Evolutionary conservation across 2,888 invertebrate species (phyloP), one percentile per base, ranked within the genome.

Genomic region (Strigamia maritima): DNA sequence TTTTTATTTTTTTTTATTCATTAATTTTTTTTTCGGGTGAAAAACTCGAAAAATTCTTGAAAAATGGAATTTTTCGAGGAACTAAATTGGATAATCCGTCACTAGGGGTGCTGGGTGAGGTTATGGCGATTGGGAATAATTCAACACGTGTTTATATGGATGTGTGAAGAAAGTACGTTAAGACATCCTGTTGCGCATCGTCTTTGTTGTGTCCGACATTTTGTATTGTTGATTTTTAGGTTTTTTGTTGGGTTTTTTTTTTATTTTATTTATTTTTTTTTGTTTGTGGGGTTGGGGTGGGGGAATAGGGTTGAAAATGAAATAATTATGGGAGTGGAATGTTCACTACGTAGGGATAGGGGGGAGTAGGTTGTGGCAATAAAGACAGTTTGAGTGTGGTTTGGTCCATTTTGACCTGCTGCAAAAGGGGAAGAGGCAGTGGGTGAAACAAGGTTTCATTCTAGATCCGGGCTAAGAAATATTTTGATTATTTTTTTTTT

Each of bases 291-390:
- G 40, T 40, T 14, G 14, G 40, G 40, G 40, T 10, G 14, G 14
- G 40, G 7, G 7, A 40, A 40, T 10, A 40, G 40, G 40, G n/a
- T n/a, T n/a, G 14, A 40, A 40, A 40, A 40, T 40, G 14, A 40
- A 40, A 40, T 40, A 40, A 40, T 40, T 40, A 40, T 40, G 40
- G 40, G 65, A 65, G 65, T 65, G 65, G 24, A 65, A n/a, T 65
- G 65, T 22, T 65, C 24, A 65, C 65, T 24, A 65, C 19, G 65
- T 40, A 40, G 40, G 40, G 40, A 10, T 24, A 65, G 49, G 65
- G 65, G 65, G 19, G 65, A 24, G 65, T 24, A 65, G 65, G 65
- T 65, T 22, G 8, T 65, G 19, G 65, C 65, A 65, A 65, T 65
- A 65, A 65, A 65, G 65, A 65, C 24, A 40, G 40, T 40, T 40